Conservation (phyloP, 2,113 vertebrate species). For the Meriones unguiculatus region DNA sequence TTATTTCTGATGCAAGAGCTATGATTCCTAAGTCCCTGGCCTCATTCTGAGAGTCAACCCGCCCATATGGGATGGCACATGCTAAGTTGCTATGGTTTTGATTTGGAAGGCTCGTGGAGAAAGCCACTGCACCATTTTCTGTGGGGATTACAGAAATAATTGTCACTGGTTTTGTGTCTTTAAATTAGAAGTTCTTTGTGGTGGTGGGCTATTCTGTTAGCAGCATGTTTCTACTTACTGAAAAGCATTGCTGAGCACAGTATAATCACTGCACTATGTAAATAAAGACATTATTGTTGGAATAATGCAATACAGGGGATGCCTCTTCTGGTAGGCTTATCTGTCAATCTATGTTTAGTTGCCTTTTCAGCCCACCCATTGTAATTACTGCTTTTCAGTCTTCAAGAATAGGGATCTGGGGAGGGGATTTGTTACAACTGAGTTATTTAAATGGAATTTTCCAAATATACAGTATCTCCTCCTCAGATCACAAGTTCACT, state of each 20-base stretch:
- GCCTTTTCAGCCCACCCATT: conserved; percentile 76
- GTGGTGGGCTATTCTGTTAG: conserved; percentile 74
- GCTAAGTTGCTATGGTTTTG: conserved; percentile 63
- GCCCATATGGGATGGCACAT: conserved; percentile 50
- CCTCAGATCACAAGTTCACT: conserved; percentile 65
- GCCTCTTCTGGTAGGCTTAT: conserved; percentile 70
- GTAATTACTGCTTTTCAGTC: conserved; percentile 77
- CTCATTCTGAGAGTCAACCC: conserved; percentile 45
- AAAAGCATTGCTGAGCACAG: conserved; percentile 74
- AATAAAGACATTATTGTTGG: conserved; percentile 77
- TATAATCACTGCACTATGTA: conserved; percentile 69
- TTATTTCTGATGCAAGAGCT: conserved; percentile 46
- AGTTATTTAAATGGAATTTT: conserved; percentile 79
- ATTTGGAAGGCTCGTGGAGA: conserved; percentile 69
- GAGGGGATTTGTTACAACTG: conserved; percentile 75
- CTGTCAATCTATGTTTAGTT: conserved; percentile 75
- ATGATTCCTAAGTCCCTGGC: conserved; percentile 43
- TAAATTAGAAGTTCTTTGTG: conserved; percentile 69
- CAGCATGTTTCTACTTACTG: conserved; percentile 72
- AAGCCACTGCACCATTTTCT: conserved; percentile 74
- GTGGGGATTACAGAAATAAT: conserved; percentile 74
- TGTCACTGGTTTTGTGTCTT: conserved; percentile 72
- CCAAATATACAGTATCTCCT: conserved; percentile 74
- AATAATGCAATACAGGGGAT: conserved; percentile 78
- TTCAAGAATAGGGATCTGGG: conserved; percentile 61